Base-by-base conservation (phyloP, 2,888 invertebrate species). In the Sesia bembeciformis region DNA sequence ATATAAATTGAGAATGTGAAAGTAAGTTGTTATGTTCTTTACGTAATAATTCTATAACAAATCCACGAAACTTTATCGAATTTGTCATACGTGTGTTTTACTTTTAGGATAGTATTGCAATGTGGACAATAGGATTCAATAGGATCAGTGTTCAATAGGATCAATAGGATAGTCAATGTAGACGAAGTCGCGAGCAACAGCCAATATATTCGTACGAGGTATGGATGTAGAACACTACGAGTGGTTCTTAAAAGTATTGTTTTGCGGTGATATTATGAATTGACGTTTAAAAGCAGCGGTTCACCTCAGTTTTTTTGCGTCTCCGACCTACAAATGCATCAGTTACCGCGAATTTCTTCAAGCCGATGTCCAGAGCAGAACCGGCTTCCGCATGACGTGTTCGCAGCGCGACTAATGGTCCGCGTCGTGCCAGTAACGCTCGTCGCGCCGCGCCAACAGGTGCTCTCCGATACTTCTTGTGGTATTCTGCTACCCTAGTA, bases 371-470 rank as follows among this genome's bases (percentile, higher is more conserved):
- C 77, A 67, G 72, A 75, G 56, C 70, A 76, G 76, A 86, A 88
- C 87, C 87, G 86, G 88, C 88, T 88, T 81, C 84, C 79, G 84
- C 71, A 69, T 87, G 86, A 85, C 87, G 86, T 84, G 81, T 80
- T 74, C 74, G 62, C 68, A 62, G 72, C 70, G 77, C 76, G 79
- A 78, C 84, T 83, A 81, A 82, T 82, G 78, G 76, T 72, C 68
- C 75, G 80, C 67, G 74, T 72, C 69, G 66, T 63, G 69, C 79
- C 87, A 88, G 88, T 88, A 81, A 76, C 80, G 82, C 69, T 79
- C 76, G 74, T 80, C 83, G 80, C 86, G 82, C 70, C 84, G 84
- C 77, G 75, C 78, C 67, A 83, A 79, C 86, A 86, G 85, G 87
- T 87, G 87, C 78, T 70, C 74, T 79, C 61, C 59, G 63, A 65